A percentile compares a stretch with the other conserved stretches of the same genome.
Conservation (phyloP, 1,140 invertebrate species). For the Nasonia vitripennis region DNA sequence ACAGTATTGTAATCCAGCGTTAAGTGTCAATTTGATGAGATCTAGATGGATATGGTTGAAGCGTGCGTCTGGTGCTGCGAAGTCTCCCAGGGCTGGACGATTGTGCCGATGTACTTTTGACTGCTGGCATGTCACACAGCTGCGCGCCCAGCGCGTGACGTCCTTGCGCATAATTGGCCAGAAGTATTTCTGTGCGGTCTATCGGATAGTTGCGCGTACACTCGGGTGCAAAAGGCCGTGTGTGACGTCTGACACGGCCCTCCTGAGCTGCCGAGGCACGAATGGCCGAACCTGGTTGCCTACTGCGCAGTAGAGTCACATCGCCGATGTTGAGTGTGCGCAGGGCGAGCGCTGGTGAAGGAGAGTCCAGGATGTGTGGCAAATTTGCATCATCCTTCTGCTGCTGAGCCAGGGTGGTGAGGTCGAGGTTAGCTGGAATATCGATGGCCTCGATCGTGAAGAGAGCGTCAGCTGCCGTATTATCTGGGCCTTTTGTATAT, state of each 20-base stretch:
- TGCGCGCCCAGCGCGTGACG: constrained; percentile 47
- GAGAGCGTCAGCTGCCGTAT: constrained; percentile 51
- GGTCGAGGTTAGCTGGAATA: constrained; percentile 36
- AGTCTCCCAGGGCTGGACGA: constrained; percentile 17
- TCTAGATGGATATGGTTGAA: constrained; percentile 57
- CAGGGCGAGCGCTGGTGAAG: neutral
- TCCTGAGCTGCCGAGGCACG: neutral
- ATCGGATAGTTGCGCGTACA: constrained; percentile 27
- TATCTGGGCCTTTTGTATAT: constrained; percentile 55
- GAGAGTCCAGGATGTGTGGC: too few relatives aligned
- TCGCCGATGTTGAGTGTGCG: neutral
- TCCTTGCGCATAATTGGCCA: constrained; percentile 60
- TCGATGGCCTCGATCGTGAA: constrained; percentile 52
- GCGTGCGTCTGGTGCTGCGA: constrained; percentile 35
- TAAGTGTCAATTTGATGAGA: neutral
- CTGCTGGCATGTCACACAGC: constrained; percentile 57
- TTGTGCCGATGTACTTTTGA: constrained; percentile 56
- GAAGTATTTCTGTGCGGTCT: constrained; percentile 54
- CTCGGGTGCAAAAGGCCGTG: neutral
- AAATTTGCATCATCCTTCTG: too few relatives aligned
- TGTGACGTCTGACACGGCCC: neutral
- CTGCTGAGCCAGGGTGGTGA: neutral
- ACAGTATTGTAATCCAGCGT: neutral
- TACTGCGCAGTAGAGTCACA: neutral
- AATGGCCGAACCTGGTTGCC: neutral